These are phyloP conservation scores for Holothuria glaberrima DNA, from an alignment of 35 echinoderm and acorn worm genomes.

Conservation along the genomic window DNA sequence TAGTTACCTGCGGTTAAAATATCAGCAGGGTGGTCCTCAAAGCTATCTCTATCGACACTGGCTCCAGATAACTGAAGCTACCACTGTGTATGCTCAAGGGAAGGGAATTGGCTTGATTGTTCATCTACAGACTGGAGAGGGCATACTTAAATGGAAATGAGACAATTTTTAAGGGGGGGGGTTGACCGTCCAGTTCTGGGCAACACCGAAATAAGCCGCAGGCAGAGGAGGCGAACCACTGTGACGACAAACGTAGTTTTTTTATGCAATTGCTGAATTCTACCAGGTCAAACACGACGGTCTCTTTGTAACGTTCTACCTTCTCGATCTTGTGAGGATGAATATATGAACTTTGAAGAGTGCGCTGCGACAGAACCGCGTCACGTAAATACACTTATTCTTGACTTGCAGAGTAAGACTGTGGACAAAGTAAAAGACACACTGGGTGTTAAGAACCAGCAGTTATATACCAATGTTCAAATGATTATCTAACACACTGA, in stretches of 20 bases:
- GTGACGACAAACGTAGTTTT: slow-evolving; percentile 49
- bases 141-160: slow-evolving; percentile 79
- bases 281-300: slow-evolving; percentile 78
- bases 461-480: too few relatives aligned
- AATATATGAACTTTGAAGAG: slow-evolving; percentile 60
- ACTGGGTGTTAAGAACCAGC: neutral
- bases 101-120: slow-evolving; percentile 64
- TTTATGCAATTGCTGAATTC: slow-evolving; percentile 68
- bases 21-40: slow-evolving; percentile 34
- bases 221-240: slow-evolving; percentile 64
- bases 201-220: slow-evolving; percentile 80
- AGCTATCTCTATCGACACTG: slow-evolving; percentile 54
- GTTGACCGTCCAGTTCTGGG: slow-evolving; percentile 76
- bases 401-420: slow-evolving; percentile 58
- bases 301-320: slow-evolving; percentile 68
- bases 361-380: slow-evolving; percentile 57
- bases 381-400: slow-evolving; percentile 57
- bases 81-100: slow-evolving; percentile 82
- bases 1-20: slow-evolving; percentile 6
- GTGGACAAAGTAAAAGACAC: neutral
- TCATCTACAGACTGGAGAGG: slow-evolving; percentile 77
- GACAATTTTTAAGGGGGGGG: slow-evolving; percentile 72
- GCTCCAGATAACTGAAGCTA: slow-evolving; percentile 74
- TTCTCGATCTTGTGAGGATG: slow-evolving; percentile 57
- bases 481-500: too few relatives aligned